Percentiles rank a stretch among this genome's conserved stretches.
Evolutionary conservation across 1,140 invertebrate genomes (phyloP).

Genomic region (Cyclina sinensis): DNA sequence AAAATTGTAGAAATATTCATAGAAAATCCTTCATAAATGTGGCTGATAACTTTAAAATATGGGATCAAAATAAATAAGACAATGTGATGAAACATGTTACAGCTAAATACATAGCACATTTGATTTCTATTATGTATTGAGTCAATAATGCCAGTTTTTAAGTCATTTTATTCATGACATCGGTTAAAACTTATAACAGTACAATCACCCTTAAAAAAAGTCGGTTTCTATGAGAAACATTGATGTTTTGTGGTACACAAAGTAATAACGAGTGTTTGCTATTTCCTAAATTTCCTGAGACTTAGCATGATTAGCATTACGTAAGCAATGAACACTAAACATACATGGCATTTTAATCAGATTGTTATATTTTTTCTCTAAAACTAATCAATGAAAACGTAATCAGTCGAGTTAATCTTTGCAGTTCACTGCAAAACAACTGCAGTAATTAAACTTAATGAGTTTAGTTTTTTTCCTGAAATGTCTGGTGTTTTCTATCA

Average conservation of each 20-base stretch:
- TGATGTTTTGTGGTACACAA: background rate
- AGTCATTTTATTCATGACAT: background rate
- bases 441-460: no score
- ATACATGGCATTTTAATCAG: background rate
- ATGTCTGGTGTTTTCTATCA: background rate
- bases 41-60: background rate
- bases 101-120: slow-evolving; percentile 18
- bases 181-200: background rate
- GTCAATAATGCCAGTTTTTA: background rate
- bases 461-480: no score
- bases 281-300: slow-evolving; percentile 8
- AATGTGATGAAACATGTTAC: background rate
- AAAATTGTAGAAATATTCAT: no score
- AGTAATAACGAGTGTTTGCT: background rate
- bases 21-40: slow-evolving; percentile 17
- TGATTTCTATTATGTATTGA: slow-evolving; percentile 9
- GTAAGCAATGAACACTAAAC: background rate
- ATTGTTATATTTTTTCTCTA: no score
- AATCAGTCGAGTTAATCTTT: no score
- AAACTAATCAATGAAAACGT: no score
- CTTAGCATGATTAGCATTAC: background rate
- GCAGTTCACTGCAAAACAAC: no score
- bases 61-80: slow-evolving; percentile 24
- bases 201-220: background rate
- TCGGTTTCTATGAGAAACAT: slow-evolving; percentile 8